Percentiles rank a stretch among this genome's conserved stretches.
These are phyloP conservation scores for Hyposoter didymator DNA, from an alignment of 2,888 invertebrate species.

Conservation along the genomic window DNA sequence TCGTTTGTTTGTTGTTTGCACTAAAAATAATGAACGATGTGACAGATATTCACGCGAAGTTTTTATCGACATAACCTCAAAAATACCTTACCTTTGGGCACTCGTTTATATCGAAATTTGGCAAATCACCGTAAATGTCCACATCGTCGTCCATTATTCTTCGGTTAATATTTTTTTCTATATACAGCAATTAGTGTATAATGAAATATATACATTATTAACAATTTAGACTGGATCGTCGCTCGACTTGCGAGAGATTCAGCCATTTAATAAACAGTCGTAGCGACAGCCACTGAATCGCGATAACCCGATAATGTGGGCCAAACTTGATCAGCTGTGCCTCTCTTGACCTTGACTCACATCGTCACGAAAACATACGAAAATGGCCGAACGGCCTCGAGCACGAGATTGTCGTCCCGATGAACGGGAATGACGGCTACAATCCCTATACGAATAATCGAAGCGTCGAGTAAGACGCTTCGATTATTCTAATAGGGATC, in stretches of 20 bases:
- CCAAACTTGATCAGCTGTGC: conserved; percentile 30
- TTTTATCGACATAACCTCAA: conserved; percentile 63
- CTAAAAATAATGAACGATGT: conserved; percentile 72
- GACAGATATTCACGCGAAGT: conserved; percentile 56
- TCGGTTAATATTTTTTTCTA: too few species aligned
- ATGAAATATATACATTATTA: conserved; percentile 30
- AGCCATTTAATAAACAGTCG: background rate
- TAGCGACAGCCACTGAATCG: background rate
- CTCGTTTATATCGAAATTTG: conserved; percentile 71
- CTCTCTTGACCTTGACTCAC: conserved; percentile 19
- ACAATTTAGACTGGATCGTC: conserved; percentile 19
- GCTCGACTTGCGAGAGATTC: background rate
- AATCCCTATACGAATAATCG: too few species aligned
- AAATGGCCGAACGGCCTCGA: background rate
- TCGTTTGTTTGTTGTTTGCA: conserved; percentile 74
- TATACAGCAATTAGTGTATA: conserved; percentile 2
- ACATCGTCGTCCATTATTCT: conserved; percentile 76
- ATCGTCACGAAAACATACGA: conserved; percentile 10
- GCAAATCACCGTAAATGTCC: conserved; percentile 84
- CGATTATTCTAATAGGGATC: too few species aligned
- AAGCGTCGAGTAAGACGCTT: too few species aligned
- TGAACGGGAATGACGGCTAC: too few species aligned
- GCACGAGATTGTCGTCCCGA: too few species aligned
- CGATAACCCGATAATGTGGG: background rate
- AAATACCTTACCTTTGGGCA: conserved; percentile 58